Evolutionary conservation across 1,140 invertebrate genomes (phyloP).

Genomic region (Tribolium castaneum): DNA sequence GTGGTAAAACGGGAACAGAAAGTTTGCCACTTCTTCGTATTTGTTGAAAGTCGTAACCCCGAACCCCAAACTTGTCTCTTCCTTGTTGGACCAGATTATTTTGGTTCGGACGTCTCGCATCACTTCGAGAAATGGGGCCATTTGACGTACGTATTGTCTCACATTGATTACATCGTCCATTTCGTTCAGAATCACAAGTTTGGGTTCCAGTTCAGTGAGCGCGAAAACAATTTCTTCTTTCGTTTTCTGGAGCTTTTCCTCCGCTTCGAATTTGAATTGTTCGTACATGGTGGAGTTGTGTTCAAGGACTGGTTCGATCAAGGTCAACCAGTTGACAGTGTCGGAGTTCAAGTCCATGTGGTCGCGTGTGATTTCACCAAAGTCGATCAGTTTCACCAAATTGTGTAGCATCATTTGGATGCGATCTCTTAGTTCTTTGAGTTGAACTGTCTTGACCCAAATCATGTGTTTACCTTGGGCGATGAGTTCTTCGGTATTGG

Average conservation of each 20-base stretch:
- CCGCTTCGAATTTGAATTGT: slow-evolving; percentile 82
- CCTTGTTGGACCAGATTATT: slow-evolving; percentile 88
- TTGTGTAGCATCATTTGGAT: slow-evolving; percentile 73
- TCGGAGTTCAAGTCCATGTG: slow-evolving; percentile 75
- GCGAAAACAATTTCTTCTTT: slow-evolving; percentile 71
- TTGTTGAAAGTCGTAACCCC: slow-evolving; percentile 78
- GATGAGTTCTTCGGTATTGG: slow-evolving; percentile 78
- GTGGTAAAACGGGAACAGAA: slow-evolving; percentile 76
- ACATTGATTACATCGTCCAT: slow-evolving; percentile 77
- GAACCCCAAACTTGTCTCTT: slow-evolving; percentile 88
- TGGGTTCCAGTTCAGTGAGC: slow-evolving; percentile 77
- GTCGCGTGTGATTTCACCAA: slow-evolving; percentile 72
- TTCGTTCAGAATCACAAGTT: slow-evolving; percentile 73
- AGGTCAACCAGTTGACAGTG: slow-evolving; percentile 78
- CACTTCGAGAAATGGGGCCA: slow-evolving; percentile 78
- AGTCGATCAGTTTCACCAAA: slow-evolving; percentile 75
- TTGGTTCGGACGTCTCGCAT: slow-evolving; percentile 79
- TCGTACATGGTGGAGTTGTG: slow-evolving; percentile 80
- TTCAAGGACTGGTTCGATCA: slow-evolving; percentile 79
- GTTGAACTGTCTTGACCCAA: slow-evolving; percentile 54
- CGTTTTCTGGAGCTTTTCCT: slow-evolving; percentile 79
- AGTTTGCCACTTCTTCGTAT: slow-evolving; percentile 78
- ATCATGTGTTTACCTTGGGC: slow-evolving; percentile 67
- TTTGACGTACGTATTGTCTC: slow-evolving; percentile 74
- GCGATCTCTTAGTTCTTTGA: slow-evolving; percentile 68